A percentile compares a stretch with the other conserved stretches of the same genome.
phyloP scores from a whole-genome alignment of 2,797 vertebrate genomes.

The Epinephelus awoara region DNA sequence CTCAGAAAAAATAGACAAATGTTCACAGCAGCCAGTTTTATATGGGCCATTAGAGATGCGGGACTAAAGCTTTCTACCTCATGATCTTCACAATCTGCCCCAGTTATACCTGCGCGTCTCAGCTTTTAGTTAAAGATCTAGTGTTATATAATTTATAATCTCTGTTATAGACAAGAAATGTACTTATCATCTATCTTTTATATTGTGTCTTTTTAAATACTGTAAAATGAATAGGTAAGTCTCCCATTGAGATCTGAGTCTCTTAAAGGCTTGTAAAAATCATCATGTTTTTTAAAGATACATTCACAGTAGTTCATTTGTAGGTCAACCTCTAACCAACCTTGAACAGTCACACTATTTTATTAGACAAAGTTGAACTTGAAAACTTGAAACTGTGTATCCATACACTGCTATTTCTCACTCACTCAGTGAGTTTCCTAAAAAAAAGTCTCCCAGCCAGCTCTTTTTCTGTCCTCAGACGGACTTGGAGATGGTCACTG shows the following conservation, averaged over 20 bases:
- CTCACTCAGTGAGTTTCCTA: not conserved
- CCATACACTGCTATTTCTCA: not conserved
- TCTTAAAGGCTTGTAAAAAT: conserved; percentile 26
- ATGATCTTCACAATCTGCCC: conserved; percentile 37
- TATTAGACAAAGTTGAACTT: not conserved
- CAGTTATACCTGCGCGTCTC: conserved; percentile 46
- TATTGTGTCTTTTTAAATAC: conserved; percentile 20
- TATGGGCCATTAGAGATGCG: conserved; percentile 52
- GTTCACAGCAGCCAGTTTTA: conserved; percentile 48
- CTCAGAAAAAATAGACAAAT: conserved; percentile 49
- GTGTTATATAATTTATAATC: conserved; percentile 35
- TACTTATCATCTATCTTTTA: conserved; percentile 32
- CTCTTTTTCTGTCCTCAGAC: conserved; percentile 85
- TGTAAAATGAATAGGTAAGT: conserved; percentile 11
- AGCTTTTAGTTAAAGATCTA: conserved; percentile 51
- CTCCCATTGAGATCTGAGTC: not conserved
- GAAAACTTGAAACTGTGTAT: conserved; percentile 1
- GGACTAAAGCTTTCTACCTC: conserved; percentile 43
- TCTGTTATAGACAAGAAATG: conserved; percentile 1
- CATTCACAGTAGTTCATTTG: conserved; percentile 6
- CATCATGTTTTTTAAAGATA: not conserved
- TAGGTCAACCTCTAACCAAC: conserved; percentile 10
- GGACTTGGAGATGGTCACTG: conserved; percentile 99
- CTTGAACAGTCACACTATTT: conserved; percentile 21
- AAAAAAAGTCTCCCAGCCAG: not conserved